Evolutionary conservation across 2,888 invertebrate genomes (phyloP).

Genomic region (Antheraea yamamai): DNA sequence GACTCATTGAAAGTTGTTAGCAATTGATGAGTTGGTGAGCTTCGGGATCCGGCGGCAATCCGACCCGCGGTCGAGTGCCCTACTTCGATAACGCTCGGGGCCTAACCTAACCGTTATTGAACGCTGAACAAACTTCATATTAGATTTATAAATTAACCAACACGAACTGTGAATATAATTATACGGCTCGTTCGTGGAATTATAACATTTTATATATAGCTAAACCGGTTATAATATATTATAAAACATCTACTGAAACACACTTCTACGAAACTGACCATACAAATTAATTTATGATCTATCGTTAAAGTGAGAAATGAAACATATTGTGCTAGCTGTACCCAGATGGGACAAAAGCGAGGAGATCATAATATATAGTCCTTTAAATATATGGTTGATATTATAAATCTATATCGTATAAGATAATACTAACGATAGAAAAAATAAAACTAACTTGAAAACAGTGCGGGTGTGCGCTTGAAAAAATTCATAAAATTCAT

Average conservation of each 20-base stretch:
- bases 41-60: background rate
- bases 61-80: constrained; percentile 4
- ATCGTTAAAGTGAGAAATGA: no score
- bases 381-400: no score
- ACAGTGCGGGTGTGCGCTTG: background rate
- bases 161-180: background rate
- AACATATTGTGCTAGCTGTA: no score
- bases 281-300: background rate
- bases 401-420: background rate
- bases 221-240: background rate
- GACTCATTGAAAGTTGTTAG: background rate
- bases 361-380: no score
- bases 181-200: background rate
- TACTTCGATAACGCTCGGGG: background rate
- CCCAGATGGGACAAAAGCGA: no score
- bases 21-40: constrained; percentile 2
- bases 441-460: background rate
- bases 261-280: no score
- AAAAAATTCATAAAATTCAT: background rate
- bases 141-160: background rate
- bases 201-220: background rate
- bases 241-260: background rate
- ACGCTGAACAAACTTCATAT: background rate
- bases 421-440: background rate
- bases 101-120: constrained; percentile 7